Evolutionary conservation across 2,888 invertebrate genomes (phyloP), one percentile per base, ranked within the genome.

Genomic region (Nomada fucata): DNA sequence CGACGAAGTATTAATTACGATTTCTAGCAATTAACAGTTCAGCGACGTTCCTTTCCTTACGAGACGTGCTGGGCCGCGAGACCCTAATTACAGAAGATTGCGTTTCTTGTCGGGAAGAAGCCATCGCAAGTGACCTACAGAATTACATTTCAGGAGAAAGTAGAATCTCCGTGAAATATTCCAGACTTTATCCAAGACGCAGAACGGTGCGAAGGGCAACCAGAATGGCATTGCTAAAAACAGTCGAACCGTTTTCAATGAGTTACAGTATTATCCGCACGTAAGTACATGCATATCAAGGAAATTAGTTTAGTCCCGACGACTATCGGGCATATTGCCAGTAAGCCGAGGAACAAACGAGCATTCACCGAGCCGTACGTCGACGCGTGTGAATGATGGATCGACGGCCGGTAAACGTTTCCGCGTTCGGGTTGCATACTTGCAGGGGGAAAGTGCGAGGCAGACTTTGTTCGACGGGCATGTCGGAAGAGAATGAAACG

Each of bases 401-500:
- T 29, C 11, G 3, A 44, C 18, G 23, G 55, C 18, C 15, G n/a
- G 69, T 61, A 74, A 74, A 53, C 59, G 60, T 20, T 79, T 77
- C 79, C 52, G 53, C 20, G 60, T 67, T 67, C 36, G 52, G 55
- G 29, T 15, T 36, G 47, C 47, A 47, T 47, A 47, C 47, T 3
- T 15, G 20, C 55, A 15, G 13, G 55, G 67, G 79, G 71, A 78
- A 78, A 80, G 80, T 78, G 80, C 20, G 53, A 72, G 68, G 36
- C 20, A 13, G 26, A 61, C 53, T 61, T 78, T 64, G 53, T 64
- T 65, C 47, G 72, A 73, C 42, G 36, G 47, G 20, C 55, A n/a
- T 77, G 67, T 47, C 61, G 77, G 74, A 79, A 74, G 80, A 82
- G 73, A 79, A 69, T 68, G 79, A 81, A 53, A 53, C 60, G 60